These are phyloP conservation scores for Caenorhabditis elegans DNA, from an alignment of 1,140 invertebrate genomes.

Conservation along the genomic window DNA sequence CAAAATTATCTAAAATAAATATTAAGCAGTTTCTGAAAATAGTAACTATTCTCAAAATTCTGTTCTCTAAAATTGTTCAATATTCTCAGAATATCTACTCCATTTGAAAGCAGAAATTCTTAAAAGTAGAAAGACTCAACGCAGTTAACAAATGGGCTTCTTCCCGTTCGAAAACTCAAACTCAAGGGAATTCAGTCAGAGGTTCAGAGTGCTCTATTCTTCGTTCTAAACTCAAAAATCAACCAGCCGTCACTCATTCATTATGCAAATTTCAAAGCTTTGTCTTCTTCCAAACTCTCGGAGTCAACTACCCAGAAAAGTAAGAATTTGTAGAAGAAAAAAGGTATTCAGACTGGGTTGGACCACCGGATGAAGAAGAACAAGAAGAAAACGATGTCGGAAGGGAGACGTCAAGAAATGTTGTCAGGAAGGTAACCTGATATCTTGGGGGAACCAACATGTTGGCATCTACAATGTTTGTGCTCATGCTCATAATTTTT, in stretches of 20 bases:
- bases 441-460: neutral
- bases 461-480: constrained; percentile 17
- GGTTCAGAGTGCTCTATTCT: neutral
- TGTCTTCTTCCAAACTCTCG: neutral
- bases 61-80: no score
- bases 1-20: no score
- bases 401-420: constrained; percentile 32
- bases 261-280: constrained; percentile 23
- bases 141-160: neutral
- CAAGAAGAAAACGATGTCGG: neutral
- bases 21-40: no score
- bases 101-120: no score
- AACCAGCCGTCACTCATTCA: constrained; percentile 29
- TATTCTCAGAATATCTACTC: no score
- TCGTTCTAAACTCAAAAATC: neutral
- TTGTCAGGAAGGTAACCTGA: constrained; percentile 15
- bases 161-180: neutral
- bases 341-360: no score
- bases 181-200: neutral
- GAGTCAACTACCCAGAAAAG: no score
- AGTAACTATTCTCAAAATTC: no score
- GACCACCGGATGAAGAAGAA: neutral
- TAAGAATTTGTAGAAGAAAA: no score
- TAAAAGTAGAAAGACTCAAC: no score
- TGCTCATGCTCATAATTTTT: neutral